phyloP scores from a whole-genome alignment of 2,113 vertebrate genomes.

The Scortum barcoo region DNA sequence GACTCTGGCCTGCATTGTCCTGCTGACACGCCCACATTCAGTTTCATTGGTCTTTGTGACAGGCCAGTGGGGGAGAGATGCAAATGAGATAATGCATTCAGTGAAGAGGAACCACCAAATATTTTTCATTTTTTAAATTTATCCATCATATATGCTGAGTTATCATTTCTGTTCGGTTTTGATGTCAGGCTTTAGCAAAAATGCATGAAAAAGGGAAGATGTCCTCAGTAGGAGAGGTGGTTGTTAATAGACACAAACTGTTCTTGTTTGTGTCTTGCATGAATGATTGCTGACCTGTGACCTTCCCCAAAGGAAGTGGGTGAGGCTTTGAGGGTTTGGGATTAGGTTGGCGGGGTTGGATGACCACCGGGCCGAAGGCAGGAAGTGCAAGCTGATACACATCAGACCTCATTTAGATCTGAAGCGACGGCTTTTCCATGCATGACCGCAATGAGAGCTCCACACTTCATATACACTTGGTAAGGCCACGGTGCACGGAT shows the following conservation, averaged over 20 bases:
- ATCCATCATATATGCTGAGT: neutral
- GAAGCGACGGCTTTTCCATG: slow-evolving; percentile 71
- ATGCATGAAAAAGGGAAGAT: neutral
- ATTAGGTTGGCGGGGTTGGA: slow-evolving; percentile 61
- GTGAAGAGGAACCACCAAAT: slow-evolving; percentile 12
- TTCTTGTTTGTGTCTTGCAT: slow-evolving; percentile 50
- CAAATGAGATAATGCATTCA: slow-evolving; percentile 58
- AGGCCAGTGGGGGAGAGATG: slow-evolving; percentile 67
- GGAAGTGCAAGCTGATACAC: slow-evolving; percentile 78
- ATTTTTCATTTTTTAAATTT: slow-evolving; percentile 44
- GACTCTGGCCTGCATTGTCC: slow-evolving; percentile 77
- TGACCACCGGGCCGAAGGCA: slow-evolving; percentile 67
- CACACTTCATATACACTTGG: slow-evolving; percentile 61
- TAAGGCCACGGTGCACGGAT: slow-evolving; percentile 49
- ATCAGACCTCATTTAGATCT: slow-evolving; percentile 77
- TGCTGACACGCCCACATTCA: slow-evolving; percentile 72
- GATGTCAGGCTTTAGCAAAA: neutral
- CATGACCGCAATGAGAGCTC: slow-evolving; percentile 71
- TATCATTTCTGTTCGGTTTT: slow-evolving; percentile 14
- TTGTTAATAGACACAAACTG: slow-evolving; percentile 12
- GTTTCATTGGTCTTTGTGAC: slow-evolving; percentile 76
- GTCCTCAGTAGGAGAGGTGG: neutral
- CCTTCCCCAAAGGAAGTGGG: slow-evolving; percentile 57
- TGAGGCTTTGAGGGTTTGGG: slow-evolving; percentile 44
- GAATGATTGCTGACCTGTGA: slow-evolving; percentile 72